Evolutionary conservation across 2,113 vertebrate species (phyloP).

Genomic region (Brachionichthys hirsutus): DNA sequence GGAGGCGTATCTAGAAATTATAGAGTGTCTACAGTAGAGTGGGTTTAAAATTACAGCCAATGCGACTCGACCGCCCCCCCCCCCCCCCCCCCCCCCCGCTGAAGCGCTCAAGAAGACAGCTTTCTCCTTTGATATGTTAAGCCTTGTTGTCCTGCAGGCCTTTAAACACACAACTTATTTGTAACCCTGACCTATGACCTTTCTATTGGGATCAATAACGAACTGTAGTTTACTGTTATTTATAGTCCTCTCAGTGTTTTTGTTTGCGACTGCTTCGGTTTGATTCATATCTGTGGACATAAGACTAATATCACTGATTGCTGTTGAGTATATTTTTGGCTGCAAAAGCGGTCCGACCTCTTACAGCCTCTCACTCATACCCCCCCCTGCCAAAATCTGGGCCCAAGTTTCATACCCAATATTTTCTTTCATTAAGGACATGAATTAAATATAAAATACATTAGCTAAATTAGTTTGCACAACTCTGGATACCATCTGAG

Average conservation of each 20-base stretch:
- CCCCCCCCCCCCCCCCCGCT: constrained; percentile 30
- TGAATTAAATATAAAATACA: background rate
- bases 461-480: too few relatives aligned
- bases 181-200: constrained; percentile 45
- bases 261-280: constrained; percentile 13
- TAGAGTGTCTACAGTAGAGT: background rate
- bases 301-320: constrained; percentile 36
- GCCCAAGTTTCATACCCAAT: background rate
- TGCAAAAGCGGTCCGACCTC: background rate
- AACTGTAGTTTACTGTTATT: constrained; percentile 28
- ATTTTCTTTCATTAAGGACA: background rate
- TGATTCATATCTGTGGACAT: constrained; percentile 28
- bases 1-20: too few relatives aligned
- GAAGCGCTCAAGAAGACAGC: background rate
- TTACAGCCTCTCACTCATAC: constrained; percentile 8
- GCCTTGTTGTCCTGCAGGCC: constrained; percentile 4
- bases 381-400: background rate
- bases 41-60: constrained; percentile 40
- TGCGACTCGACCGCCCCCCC: constrained; percentile 30
- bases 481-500: background rate
- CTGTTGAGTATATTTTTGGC: constrained; percentile 23
- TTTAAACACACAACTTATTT: constrained; percentile 28
- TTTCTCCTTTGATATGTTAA: constrained; percentile 2
- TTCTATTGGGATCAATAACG: constrained; percentile 36
- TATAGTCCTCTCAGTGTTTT: constrained; percentile 30